phyloP scores from a whole-genome alignment of 64 coral and sea anemone species.

The Cladopsammia gracilis region DNA sequence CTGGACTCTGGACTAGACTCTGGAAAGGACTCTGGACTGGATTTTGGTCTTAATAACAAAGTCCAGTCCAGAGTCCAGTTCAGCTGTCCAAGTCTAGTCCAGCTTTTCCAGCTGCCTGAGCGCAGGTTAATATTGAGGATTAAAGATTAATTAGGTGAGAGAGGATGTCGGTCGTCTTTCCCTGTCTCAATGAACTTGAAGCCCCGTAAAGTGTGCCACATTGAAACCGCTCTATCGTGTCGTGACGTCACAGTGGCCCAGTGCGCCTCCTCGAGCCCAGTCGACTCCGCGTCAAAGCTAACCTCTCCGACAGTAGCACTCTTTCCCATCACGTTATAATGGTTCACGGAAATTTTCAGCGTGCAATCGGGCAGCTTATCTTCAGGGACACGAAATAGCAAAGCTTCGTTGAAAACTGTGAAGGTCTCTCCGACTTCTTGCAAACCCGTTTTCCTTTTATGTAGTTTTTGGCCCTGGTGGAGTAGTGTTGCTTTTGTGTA shows the following conservation, averaged over 20 bases:
- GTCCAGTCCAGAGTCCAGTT: too few species aligned
- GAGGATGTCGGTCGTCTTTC: slow-evolving; percentile 64
- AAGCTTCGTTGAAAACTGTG: slow-evolving; percentile 91
- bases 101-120: too few species aligned
- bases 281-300: slow-evolving; percentile 64
- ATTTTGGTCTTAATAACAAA: too few species aligned
- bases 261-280: slow-evolving; percentile 83
- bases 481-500: slow-evolving; percentile 75
- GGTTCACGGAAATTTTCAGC: slow-evolving; percentile 77
- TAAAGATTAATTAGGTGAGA: slow-evolving; percentile 27
- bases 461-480: slow-evolving; percentile 53
- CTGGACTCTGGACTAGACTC: too few species aligned
- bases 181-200: slow-evolving; percentile 80
- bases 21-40: too few species aligned
- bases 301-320: slow-evolving; percentile 83
- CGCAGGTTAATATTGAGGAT: too few species aligned
- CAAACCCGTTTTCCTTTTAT: slow-evolving; percentile 83
- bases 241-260: slow-evolving; percentile 81
- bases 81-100: too few species aligned
- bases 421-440: slow-evolving; percentile 65
- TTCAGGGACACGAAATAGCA: slow-evolving; percentile 83
- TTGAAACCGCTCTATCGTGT: slow-evolving; percentile 68
- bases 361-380: slow-evolving; percentile 46
- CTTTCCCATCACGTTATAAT: slow-evolving; percentile 88
- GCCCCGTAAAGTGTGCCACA: slow-evolving; percentile 91